A percentile compares a stretch with the other conserved stretches of the same genome.
Evolutionary conservation across 2,888 invertebrate species (phyloP).

Genomic region (Oligia strigilis): DNA sequence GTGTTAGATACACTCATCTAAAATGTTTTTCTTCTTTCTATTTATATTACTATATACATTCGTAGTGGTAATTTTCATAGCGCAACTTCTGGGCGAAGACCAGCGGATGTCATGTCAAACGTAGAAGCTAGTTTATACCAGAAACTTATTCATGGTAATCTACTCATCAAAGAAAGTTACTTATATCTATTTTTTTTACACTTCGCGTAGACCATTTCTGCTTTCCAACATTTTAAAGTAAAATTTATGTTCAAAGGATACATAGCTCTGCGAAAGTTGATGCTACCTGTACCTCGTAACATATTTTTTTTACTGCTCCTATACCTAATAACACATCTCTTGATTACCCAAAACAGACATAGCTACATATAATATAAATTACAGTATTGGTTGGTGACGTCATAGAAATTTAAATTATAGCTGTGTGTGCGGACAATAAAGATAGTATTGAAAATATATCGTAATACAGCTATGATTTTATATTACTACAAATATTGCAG

Average conservation of each 20-base stretch:
- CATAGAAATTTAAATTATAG: no score
- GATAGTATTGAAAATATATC: no score
- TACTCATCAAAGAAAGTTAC: not conserved
- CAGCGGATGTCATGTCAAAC: not conserved
- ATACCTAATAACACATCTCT: not conserved
- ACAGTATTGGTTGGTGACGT: no score
- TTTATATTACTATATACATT: conserved; percentile 75
- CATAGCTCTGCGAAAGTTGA: no score
- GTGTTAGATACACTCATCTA: conserved; percentile 47
- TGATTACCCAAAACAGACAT: not conserved
- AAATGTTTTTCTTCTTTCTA: conserved; percentile 78
- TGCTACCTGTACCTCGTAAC: not conserved
- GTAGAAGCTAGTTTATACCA: no score
- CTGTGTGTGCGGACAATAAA: no score
- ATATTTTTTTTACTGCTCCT: not conserved
- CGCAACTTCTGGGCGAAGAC: conserved; percentile 45
- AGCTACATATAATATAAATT: no score
- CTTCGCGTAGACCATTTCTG: not conserved
- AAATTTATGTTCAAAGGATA: not conserved
- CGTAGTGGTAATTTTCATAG: conserved; percentile 75
- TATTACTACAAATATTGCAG: no score
- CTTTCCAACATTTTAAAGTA: not conserved
- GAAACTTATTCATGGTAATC: conserved; percentile 3
- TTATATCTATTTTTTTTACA: no score
- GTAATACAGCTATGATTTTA: no score